A percentile compares a stretch with the other conserved stretches of the same genome.
phyloP scores from a whole-genome alignment of 2,888 invertebrate species.

The Anaspis maculata region DNA sequence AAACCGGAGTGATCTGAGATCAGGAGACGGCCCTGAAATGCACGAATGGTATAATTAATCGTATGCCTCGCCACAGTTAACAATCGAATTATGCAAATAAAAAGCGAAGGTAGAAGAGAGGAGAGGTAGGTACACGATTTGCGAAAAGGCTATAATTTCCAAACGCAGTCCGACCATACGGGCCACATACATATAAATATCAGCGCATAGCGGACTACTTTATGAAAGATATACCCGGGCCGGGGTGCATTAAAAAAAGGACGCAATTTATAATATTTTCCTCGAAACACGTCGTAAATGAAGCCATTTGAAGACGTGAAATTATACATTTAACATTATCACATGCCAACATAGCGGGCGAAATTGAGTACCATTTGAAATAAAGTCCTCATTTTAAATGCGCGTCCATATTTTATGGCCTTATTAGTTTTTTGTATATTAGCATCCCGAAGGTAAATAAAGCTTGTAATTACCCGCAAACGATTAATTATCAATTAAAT shows the following conservation, averaged over 20 bases:
- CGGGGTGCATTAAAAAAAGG: constrained; percentile 20
- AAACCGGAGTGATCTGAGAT: too few species aligned
- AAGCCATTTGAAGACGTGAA: constrained; percentile 8
- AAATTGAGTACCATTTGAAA: too few species aligned
- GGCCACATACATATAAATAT: constrained; percentile 28
- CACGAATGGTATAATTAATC: too few species aligned
- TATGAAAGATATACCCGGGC: constrained; percentile 22
- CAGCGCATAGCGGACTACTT: constrained; percentile 26
- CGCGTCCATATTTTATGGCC: constrained; percentile 9
- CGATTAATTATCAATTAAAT: constrained; percentile 38
- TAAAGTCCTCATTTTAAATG: constrained; percentile 10
- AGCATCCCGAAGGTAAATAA: constrained; percentile 24
- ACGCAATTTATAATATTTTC: constrained; percentile 17
- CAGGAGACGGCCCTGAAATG: too few species aligned
- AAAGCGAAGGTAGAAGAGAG: too few species aligned
- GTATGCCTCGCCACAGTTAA: too few species aligned
- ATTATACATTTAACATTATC: constrained; percentile 10
- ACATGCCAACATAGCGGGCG: constrained; percentile 4
- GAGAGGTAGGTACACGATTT: too few species aligned
- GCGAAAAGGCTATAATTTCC: too few species aligned
- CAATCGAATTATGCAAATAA: too few species aligned
- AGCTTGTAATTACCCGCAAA: constrained; percentile 33
- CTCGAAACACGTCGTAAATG: constrained; percentile 17
- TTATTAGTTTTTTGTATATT: constrained; percentile 13
- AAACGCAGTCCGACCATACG: too few species aligned